These are phyloP conservation scores for Hypselothyrea guttata DNA, from an alignment of 2,888 invertebrate genomes.

Conservation along the genomic window DNA sequence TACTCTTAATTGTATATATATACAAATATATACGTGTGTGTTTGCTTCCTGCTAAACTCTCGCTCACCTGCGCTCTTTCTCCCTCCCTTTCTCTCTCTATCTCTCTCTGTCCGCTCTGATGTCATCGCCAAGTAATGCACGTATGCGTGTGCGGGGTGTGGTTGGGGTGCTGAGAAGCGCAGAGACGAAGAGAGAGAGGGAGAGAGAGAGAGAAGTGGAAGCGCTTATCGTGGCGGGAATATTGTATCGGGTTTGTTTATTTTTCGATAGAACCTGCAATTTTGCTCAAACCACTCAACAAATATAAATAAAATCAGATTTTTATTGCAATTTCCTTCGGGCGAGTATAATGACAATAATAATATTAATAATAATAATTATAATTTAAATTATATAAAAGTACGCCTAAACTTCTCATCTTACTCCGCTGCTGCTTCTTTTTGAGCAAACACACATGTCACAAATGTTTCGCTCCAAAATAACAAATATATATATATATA, in stretches of 20 bases:
- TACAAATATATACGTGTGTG: constrained; percentile 1
- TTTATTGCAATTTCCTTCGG: too few relatives aligned
- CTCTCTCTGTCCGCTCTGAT: constrained; percentile 54
- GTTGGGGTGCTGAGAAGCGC: background rate
- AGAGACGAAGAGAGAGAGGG: background rate
- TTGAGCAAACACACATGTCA: constrained; percentile 42
- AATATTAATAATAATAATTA: constrained; percentile 7
- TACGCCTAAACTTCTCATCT: background rate
- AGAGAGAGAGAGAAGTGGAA: background rate
- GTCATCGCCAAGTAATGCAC: constrained; percentile 64
- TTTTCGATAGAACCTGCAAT: too few relatives aligned
- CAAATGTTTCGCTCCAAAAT: constrained; percentile 38
- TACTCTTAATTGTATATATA: background rate
- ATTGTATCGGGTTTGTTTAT: constrained; percentile 29
- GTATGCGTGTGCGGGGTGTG: constrained; percentile 44
- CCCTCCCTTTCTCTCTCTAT: background rate
- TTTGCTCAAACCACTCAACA: too few relatives aligned
- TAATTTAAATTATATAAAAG: background rate
- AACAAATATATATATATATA: constrained; percentile 7
- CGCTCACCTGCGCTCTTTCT: background rate
- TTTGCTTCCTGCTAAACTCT: constrained; percentile 16
- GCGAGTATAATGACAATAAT: too few relatives aligned
- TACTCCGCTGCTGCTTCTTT: constrained; percentile 21
- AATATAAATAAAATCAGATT: constrained; percentile 3
- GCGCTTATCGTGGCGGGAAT: constrained; percentile 36